Evolutionary conservation across 2,888 invertebrate genomes (phyloP).

Genomic region (Coenonympha arcania): DNA sequence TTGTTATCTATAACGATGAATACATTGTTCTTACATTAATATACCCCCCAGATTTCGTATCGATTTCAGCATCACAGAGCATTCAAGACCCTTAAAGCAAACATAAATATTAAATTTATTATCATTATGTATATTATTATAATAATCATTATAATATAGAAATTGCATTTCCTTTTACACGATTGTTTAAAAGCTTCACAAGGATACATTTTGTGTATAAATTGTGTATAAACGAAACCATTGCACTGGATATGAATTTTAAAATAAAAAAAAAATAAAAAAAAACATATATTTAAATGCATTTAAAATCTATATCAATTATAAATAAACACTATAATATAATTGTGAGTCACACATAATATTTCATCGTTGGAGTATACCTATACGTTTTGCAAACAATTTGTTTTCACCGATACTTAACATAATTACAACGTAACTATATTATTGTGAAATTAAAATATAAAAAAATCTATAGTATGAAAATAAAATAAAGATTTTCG

Average conservation of each 20-base stretch:
- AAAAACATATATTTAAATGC: slow-evolving; percentile 2
- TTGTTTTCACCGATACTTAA: not conserved
- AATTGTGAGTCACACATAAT: not conserved
- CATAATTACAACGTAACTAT: not conserved
- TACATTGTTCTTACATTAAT: no score
- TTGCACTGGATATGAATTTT: slow-evolving; percentile 18
- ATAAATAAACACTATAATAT: not conserved
- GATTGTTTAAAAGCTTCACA: slow-evolving; percentile 21
- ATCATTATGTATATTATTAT: no score
- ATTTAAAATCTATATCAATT: not conserved
- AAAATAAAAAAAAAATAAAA: slow-evolving; percentile 10
- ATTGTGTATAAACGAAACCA: slow-evolving; percentile 21
- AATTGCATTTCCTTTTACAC: slow-evolving; percentile 29
- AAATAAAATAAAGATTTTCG: slow-evolving; percentile 8
- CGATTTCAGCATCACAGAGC: not conserved
- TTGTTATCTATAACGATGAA: no score
- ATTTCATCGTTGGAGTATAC: not conserved
- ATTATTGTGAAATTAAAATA: slow-evolving; percentile 9
- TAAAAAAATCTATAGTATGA: slow-evolving; percentile 17
- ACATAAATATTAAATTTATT: slow-evolving; percentile 35
- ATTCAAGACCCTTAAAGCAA: slow-evolving; percentile 20
- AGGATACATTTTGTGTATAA: slow-evolving; percentile 23
- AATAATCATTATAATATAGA: slow-evolving; percentile 30
- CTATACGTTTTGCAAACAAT: not conserved
- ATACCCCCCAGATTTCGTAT: no score